phyloP scores from a whole-genome alignment of 53 echinoderm and acorn worm species.

The Echinarachnius parma region DNA sequence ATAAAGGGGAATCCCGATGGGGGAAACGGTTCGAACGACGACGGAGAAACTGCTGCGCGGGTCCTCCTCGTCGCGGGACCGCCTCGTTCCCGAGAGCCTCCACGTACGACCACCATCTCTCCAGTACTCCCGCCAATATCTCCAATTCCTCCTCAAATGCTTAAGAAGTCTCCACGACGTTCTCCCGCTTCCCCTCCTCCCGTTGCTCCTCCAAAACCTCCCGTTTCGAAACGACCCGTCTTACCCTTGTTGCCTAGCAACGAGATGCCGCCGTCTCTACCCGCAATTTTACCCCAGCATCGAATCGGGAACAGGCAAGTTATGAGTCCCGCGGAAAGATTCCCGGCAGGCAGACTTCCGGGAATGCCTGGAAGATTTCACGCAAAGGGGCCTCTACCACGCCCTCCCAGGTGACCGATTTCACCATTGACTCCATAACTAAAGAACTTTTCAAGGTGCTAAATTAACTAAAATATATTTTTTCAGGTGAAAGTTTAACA shows the following conservation, averaged over 20 bases:
- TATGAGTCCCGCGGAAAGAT: not conserved
- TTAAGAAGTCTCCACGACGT: not conserved
- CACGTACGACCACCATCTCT: constrained; percentile 11
- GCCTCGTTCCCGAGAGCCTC: not conserved
- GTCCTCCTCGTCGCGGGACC: constrained; percentile 32
- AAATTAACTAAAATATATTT: too few relatives aligned
- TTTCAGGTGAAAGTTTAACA: too few relatives aligned
- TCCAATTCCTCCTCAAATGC: too few relatives aligned
- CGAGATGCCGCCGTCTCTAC: constrained; percentile 34
- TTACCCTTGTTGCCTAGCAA: constrained; percentile 34
- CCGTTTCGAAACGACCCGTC: too few relatives aligned
- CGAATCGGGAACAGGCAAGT: not conserved
- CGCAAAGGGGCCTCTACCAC: constrained; percentile 39
- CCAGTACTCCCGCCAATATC: constrained; percentile 29
- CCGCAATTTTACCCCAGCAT: not conserved
- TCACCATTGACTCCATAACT: too few relatives aligned
- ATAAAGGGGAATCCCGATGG: constrained; percentile 43
- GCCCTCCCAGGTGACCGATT: constrained; percentile 19
- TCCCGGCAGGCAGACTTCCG: constrained; percentile 14
- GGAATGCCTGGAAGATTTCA: constrained; percentile 24
- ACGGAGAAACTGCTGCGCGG: constrained; percentile 24
- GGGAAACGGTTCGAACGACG: constrained; percentile 9
- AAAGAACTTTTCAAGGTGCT: too few relatives aligned
- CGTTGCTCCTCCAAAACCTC: too few relatives aligned
- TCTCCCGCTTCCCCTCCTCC: constrained; percentile 3